Evolutionary conservation across 2,113 vertebrate species (phyloP).

Genomic region (Mus pahari): DNA sequence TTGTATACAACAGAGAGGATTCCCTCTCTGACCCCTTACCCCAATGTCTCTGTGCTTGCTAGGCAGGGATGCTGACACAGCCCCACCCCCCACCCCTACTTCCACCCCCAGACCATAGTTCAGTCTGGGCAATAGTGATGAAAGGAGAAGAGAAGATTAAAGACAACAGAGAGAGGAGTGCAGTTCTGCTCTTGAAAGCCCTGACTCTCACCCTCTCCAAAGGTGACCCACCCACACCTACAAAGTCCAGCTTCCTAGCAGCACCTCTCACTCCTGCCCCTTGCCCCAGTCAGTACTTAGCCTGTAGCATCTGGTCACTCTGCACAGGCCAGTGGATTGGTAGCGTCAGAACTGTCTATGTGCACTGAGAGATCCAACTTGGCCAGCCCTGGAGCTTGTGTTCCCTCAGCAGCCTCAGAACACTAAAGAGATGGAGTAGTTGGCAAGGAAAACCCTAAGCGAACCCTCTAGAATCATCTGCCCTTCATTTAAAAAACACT

Average conservation of each 20-base stretch:
- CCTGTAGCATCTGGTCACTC: not conserved
- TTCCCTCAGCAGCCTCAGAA: not conserved
- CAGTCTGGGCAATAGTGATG: not conserved
- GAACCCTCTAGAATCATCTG: not conserved
- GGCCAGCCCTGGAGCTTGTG: too few relatives aligned
- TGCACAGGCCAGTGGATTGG: not conserved
- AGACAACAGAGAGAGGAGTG: not conserved
- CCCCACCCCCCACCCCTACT: too few relatives aligned
- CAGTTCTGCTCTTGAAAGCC: not conserved
- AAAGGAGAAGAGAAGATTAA: not conserved
- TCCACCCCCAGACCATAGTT: not conserved
- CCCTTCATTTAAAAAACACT: not conserved
- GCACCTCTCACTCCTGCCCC: not conserved
- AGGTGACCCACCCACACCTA: not conserved
- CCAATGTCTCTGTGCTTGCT: not conserved
- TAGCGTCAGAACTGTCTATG: not conserved
- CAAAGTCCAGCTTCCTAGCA: too few relatives aligned
- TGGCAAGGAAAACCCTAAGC: not conserved
- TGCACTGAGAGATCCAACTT: not conserved
- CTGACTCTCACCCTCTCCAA: not conserved
- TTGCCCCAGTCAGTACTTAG: not conserved
- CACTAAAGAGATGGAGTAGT: not conserved
- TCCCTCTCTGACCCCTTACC: too few relatives aligned
- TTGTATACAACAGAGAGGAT: not conserved
- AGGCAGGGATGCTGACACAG: not conserved